Conservation (phyloP, 2,113 vertebrate species). For the Motacilla alba region DNA sequence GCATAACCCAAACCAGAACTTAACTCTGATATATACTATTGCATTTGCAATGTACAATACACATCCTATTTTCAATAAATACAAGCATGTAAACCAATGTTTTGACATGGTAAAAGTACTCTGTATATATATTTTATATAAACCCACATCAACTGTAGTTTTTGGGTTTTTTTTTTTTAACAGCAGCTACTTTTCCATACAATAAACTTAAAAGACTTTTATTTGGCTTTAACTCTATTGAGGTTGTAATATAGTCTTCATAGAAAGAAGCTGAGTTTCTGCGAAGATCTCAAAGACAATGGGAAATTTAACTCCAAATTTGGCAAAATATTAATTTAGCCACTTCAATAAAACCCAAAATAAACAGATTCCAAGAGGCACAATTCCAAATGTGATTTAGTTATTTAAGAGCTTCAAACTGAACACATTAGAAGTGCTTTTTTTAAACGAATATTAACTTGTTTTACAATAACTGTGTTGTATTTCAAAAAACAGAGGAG, state of each 20-base stretch:
- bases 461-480: not conserved
- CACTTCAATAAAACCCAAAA: not conserved
- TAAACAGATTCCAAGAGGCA: not conserved
- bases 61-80: not conserved
- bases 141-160: not conserved
- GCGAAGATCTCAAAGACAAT: not conserved
- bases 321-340: not conserved
- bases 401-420: not conserved
- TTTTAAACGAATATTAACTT: not conserved
- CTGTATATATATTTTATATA: not conserved
- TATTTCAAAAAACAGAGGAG: not conserved
- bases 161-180: not conserved
- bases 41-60: not conserved
- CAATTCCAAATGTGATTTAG: not conserved
- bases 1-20: not conserved
- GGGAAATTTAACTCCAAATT: not conserved
- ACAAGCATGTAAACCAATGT: not conserved
- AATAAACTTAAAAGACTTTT: not conserved
- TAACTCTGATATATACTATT: not conserved
- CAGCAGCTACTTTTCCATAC: not conserved
- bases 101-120: not conserved
- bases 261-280: not conserved
- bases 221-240: not conserved
- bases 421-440: not conserved
- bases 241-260: not conserved